phyloP scores from a whole-genome alignment of 2,113 vertebrate species.

The Grammomys dolichurus region DNA sequence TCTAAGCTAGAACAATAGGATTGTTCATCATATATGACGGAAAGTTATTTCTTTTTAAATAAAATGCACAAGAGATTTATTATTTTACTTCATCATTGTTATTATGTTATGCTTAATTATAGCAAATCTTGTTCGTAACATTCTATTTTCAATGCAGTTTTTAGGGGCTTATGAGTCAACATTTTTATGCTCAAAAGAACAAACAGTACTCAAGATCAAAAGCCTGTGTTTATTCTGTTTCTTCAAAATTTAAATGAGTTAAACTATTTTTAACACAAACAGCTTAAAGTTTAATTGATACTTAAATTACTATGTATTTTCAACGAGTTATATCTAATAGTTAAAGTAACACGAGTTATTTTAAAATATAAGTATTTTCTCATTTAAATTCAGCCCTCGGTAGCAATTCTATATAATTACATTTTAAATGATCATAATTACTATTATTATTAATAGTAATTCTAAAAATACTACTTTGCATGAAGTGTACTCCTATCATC shows the following conservation, averaged over 20 bases:
- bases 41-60: constrained; percentile 33
- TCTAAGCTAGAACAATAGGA: constrained; percentile 45
- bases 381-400: constrained; percentile 45
- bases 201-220: constrained; percentile 67
- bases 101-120: constrained; percentile 82
- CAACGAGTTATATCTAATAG: constrained; percentile 24
- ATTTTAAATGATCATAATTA: constrained; percentile 45
- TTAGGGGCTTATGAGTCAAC: constrained; percentile 76
- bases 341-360: neutral
- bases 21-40: constrained; percentile 50
- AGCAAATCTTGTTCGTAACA: constrained; percentile 64
- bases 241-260: constrained; percentile 67
- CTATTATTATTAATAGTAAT: constrained; percentile 55
- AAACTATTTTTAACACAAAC: constrained; percentile 60
- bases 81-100: constrained; percentile 78
- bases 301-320: constrained; percentile 61
- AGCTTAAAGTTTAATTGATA: constrained; percentile 18
- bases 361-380: constrained; percentile 47
- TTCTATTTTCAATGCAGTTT: constrained; percentile 75
- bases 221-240: constrained; percentile 68
- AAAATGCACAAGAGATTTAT: constrained; percentile 64
- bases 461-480: constrained; percentile 61
- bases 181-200: constrained; percentile 77
- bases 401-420: constrained; percentile 26
- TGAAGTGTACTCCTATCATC: neutral